These are phyloP conservation scores for Caenorhabditis sp. DNA, from an alignment of 2,888 invertebrate species.

Conservation along the genomic window DNA sequence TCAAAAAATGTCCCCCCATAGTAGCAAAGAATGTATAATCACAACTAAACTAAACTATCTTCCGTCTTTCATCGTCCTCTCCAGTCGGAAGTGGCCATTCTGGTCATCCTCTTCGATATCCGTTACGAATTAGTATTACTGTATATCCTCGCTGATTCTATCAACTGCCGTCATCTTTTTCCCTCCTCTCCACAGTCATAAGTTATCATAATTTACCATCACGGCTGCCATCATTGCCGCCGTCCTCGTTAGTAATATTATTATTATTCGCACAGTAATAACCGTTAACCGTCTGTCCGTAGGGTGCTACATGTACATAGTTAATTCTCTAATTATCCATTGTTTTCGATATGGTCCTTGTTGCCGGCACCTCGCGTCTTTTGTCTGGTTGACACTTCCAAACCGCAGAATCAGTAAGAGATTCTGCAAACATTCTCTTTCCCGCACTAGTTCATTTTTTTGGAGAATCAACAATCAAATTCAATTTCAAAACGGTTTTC, in stretches of 20 bases:
- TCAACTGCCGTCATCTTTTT: slow-evolving; percentile 49
- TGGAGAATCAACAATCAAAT: no score
- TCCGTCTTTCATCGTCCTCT: background rate
- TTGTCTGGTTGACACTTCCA: background rate
- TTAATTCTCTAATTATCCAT: slow-evolving; percentile 63
- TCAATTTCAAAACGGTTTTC: no score
- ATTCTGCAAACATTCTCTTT: no score
- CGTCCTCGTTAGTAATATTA: slow-evolving; percentile 39
- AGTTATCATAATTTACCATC: slow-evolving; percentile 62
- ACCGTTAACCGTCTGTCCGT: slow-evolving; percentile 51
- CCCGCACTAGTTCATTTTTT: no score
- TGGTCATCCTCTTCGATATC: slow-evolving; percentile 27
- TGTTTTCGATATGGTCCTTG: slow-evolving; percentile 53
- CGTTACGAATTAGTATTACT: slow-evolving; percentile 48
- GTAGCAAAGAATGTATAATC: slow-evolving; percentile 11
- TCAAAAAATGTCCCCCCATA: slow-evolving; percentile 18
- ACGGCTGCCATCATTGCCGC: slow-evolving; percentile 30
- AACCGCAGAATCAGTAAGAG: slow-evolving; percentile 25
- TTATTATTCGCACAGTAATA: slow-evolving; percentile 57
- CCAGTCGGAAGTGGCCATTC: background rate
- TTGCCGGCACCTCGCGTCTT: slow-evolving; percentile 36
- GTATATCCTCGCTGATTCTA: slow-evolving; percentile 28
- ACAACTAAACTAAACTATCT: slow-evolving; percentile 4
- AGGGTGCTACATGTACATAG: slow-evolving; percentile 59
- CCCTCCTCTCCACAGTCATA: slow-evolving; percentile 34